phyloP scores from a whole-genome alignment of 2,888 invertebrate genomes.

The Conus canariensis region DNA sequence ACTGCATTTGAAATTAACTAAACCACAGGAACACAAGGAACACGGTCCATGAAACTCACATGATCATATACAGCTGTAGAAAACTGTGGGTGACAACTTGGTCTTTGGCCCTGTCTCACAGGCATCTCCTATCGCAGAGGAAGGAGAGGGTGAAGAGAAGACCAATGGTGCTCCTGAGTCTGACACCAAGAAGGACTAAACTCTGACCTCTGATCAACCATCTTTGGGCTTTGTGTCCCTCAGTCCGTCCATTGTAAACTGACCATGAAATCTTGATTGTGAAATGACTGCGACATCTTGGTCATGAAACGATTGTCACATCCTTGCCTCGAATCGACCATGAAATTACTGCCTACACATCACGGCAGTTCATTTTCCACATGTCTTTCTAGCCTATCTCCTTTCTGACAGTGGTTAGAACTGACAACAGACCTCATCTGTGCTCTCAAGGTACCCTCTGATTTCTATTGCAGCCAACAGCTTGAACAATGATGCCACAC shows the following conservation, averaged over 20 bases:
- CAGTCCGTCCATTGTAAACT: background rate
- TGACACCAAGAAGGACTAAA: constrained; percentile 35
- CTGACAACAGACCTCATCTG: too few species aligned
- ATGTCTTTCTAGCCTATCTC: too few species aligned
- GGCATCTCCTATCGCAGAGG: constrained; percentile 23
- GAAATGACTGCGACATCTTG: background rate
- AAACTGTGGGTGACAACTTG: background rate
- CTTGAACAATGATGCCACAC: too few species aligned
- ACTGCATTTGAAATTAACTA: too few species aligned
- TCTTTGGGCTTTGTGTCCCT: background rate
- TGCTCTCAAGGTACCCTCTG: too few species aligned
- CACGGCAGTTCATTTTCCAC: too few species aligned
- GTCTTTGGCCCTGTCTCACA: background rate
- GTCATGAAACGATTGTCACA: background rate
- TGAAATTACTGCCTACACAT: too few species aligned
- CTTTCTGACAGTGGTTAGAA: too few species aligned
- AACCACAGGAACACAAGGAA: too few species aligned
- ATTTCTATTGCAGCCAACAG: too few species aligned
- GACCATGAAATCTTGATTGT: background rate
- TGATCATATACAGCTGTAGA: too few species aligned
- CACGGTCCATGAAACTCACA: too few species aligned
- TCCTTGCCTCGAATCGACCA: background rate
- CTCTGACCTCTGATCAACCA: background rate
- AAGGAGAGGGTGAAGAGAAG: constrained; percentile 15
- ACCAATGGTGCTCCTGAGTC: constrained; percentile 29